Base-by-base conservation (phyloP, 1,140 invertebrate genomes). In the Euschistus heros region DNA sequence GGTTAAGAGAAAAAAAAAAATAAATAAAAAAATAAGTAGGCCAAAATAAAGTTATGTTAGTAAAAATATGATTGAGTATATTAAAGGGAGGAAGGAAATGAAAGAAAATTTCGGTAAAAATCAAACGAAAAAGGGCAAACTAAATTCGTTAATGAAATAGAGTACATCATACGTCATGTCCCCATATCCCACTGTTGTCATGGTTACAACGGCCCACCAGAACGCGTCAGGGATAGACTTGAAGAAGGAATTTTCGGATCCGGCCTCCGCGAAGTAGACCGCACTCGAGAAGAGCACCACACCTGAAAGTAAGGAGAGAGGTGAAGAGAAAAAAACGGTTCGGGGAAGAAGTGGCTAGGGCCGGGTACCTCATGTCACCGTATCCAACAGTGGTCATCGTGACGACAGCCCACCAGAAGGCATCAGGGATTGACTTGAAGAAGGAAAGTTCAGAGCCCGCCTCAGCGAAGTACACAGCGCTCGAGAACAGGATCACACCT, bases 381-480 rank as follows among this genome's bases (percentile, higher is more conserved):
- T 97, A 97, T 75, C 94, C 94, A 70, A 97, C 93, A 70, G 93
- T 96, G 72, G 94, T 91, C 95, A 98, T 98, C 79, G 95, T 98
- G 78, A 98, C 95, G 77, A 98, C 93, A 76, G 91, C 91, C 94
- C 94, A 98, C 96, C 95, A 98, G 85, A 98, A 98, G 77, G 93
- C 92, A 81, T 90, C 89, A 76, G 90, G 91, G 83, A 98, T 98
- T 79, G 92, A 96, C 84, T 95, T 95, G 87, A 98, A 99, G 86
- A 94, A 90, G 74, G 94, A 97, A 83, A 98, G 97, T 80, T 89
- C 88, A 78, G 87, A 92, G 79, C 97, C 91, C 75, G 93, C 86
- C 83, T 98, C 96, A 72, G 96, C 96, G 84, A 98, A 98, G 87
- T 97, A 99, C 75, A 98, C 94, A 74, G 96, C 87, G 75, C 92